phyloP scores from a whole-genome alignment of 2,888 invertebrate species.

The Latrodectus hesperus region DNA sequence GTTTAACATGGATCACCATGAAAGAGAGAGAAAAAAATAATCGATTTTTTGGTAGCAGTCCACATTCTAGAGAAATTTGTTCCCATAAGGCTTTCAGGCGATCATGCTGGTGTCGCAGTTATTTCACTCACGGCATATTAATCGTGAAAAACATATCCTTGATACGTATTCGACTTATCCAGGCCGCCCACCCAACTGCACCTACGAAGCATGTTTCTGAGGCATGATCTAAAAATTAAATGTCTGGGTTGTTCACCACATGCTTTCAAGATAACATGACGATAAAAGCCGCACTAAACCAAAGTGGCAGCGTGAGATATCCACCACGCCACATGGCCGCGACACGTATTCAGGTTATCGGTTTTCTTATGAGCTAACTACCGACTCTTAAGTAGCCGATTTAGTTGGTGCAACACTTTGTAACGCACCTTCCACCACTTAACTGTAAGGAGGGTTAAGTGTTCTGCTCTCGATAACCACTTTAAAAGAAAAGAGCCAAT shows the following conservation, averaged over 20 bases:
- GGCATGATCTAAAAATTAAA: neutral
- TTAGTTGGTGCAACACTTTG: neutral
- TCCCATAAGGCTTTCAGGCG: too few species aligned
- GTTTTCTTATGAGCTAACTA: neutral
- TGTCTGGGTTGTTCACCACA: neutral
- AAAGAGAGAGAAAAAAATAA: too few species aligned
- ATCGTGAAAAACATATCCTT: too few species aligned
- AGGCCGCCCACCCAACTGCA: neutral
- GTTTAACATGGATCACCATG: too few species aligned
- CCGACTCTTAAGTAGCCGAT: neutral
- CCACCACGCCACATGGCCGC: constrained; percentile 26
- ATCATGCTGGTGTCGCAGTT: too few species aligned
- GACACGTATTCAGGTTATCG: constrained; percentile 22
- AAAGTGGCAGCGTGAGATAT: too few species aligned
- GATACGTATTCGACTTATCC: too few species aligned
- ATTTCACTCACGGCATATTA: too few species aligned
- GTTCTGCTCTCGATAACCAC: neutral
- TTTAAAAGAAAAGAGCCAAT: neutral
- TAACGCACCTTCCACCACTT: neutral
- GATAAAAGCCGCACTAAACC: neutral
- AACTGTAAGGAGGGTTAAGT: neutral
- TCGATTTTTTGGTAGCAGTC: too few species aligned
- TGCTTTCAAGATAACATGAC: neutral
- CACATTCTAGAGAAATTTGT: too few species aligned
- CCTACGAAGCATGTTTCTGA: neutral